phyloP scores from a whole-genome alignment of 1,140 invertebrate species.

The Eriosoma lanigerum region DNA sequence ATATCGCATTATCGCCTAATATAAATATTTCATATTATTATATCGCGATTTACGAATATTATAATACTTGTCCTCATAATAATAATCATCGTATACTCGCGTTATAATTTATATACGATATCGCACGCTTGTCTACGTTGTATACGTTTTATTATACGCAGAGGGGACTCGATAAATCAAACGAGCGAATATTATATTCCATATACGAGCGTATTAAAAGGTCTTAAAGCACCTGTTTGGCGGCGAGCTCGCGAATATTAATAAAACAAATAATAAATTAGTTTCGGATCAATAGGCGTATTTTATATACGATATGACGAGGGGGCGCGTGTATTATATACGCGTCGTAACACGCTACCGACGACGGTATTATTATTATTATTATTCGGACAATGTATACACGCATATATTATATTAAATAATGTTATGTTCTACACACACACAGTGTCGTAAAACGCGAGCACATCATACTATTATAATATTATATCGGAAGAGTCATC shows the following conservation, averaged over 20 bases:
- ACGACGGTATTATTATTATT: constrained; percentile 35
- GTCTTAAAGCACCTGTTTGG: constrained; percentile 33
- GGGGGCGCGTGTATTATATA: not conserved
- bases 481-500: too few relatives aligned
- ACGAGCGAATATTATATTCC: constrained; percentile 14
- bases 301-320: too few relatives aligned
- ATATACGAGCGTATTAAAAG: not conserved
- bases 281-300: constrained; percentile 31
- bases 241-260: not conserved
- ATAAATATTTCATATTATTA: too few relatives aligned
- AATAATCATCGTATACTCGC: too few relatives aligned
- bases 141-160: too few relatives aligned
- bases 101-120: not conserved
- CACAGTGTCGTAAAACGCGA: not conserved
- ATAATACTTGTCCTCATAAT: not conserved
- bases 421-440: not conserved
- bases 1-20: too few relatives aligned
- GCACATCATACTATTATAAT: too few relatives aligned
- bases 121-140: not conserved
- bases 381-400: constrained; percentile 28
- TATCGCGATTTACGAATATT: too few relatives aligned
- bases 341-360: not conserved
- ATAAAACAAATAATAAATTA: constrained; percentile 45
- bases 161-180: constrained; percentile 25
- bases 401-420: constrained; percentile 19